Evolutionary conservation across 2,797 vertebrate genomes (phyloP).

Genomic region (Picus viridis): DNA sequence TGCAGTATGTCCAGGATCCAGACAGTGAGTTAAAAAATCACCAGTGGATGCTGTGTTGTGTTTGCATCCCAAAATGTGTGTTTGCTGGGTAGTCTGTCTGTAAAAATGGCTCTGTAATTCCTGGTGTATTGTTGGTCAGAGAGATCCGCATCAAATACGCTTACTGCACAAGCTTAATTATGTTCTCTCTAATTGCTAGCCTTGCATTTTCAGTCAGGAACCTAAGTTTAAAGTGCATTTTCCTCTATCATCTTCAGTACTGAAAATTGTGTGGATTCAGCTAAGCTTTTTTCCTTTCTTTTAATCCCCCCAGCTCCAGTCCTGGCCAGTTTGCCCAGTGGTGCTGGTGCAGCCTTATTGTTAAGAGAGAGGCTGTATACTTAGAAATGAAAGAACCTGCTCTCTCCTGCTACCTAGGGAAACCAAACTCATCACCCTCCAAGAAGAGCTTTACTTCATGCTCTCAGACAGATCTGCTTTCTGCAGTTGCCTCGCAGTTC

Average conservation of each 20-base stretch:
- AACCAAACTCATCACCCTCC: background rate
- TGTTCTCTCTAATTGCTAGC: conserved; percentile 14
- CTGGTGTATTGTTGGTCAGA: background rate
- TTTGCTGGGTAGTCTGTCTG: background rate
- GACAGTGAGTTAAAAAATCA: background rate
- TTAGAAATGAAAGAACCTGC: background rate
- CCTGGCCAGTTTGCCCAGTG: background rate
- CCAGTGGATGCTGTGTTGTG: background rate
- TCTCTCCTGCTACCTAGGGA: background rate
- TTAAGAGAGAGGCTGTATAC: background rate
- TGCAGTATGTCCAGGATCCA: background rate
- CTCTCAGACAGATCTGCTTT: background rate
- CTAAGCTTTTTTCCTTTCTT: background rate
- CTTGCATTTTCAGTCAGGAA: conserved; percentile 34
- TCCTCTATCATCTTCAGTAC: background rate
- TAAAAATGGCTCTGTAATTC: conserved; percentile 20
- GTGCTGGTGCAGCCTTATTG: background rate
- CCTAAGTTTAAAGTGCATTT: conserved; percentile 3
- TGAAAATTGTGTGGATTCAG: conserved; percentile 7
- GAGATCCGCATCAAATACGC: background rate
- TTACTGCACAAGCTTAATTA: conserved; percentile 31
- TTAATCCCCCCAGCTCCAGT: background rate
- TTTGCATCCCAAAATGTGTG: background rate
- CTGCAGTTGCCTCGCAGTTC: background rate
- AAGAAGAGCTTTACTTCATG: background rate